A percentile compares a stretch with the other conserved stretches of the same genome.
phyloP scores from a whole-genome alignment of 2,797 vertebrate species.

The Arvicola amphibius region DNA sequence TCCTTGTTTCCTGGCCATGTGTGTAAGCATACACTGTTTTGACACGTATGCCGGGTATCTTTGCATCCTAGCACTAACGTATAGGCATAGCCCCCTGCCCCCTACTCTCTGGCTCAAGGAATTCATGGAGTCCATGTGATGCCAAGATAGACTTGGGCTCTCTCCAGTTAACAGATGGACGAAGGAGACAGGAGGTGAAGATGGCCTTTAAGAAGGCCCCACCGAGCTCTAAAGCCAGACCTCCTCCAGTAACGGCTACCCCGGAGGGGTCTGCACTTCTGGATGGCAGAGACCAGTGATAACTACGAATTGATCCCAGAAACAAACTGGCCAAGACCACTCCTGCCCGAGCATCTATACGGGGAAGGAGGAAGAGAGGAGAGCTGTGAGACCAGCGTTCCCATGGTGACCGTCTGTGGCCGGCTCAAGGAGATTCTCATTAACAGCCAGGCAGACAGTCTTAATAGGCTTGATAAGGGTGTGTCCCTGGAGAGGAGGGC shows the following conservation, averaged over 20 bases:
- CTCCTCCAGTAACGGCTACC: neutral
- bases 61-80: neutral
- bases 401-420: slow-evolving; percentile 46
- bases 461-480: slow-evolving; percentile 65
- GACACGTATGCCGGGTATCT: neutral
- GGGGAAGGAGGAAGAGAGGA: neutral
- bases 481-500: neutral
- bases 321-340: neutral
- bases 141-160: neutral
- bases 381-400: slow-evolving; percentile 9
- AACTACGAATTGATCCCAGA: neutral
- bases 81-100: neutral
- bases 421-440: slow-evolving; percentile 18
- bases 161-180: slow-evolving; percentile 16
- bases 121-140: neutral
- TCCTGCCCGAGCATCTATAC: no score
- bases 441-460: slow-evolving; percentile 57
- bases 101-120: neutral
- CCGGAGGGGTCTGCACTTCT: neutral
- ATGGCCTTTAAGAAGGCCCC: neutral
- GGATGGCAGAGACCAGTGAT: neutral
- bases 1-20: neutral
- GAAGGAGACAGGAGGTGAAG: neutral
- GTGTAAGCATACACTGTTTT: neutral
- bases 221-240: neutral